Base-by-base conservation (phyloP, 2,888 invertebrate species). In the Rhagophthalmus giganteus region DNA sequence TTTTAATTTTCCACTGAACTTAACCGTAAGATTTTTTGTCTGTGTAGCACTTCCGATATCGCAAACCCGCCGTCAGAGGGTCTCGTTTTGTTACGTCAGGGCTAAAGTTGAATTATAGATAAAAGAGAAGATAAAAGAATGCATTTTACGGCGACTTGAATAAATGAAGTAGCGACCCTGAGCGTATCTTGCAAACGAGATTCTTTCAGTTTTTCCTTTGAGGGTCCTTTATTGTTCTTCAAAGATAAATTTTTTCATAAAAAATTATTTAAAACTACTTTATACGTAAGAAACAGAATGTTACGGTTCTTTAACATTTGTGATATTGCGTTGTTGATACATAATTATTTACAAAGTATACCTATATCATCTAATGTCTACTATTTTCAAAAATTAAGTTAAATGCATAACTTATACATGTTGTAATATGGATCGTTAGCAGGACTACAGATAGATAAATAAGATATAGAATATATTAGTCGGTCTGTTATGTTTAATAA, bases 1-100 rank as follows among this genome's bases (percentile, higher is more conserved):
- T 47, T 47, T 47, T 47, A 47, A 47, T 47, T 47, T 46, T 39
- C 47, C 12, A 33, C 33, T 9, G 26, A 37, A n/a, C n/a, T n/a
- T n/a, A n/a, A n/a, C n/a, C n/a, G n/a, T n/a, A n/a, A 26, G 14
- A 31, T 30, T 31, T 20, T 20, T 20, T 24, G 24, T 24, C 37
- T 30, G 35, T 45, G 26, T 28, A 45, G 27, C 30, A 30, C 35
- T 46, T 38, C 46, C 46, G 46, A 46, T 38, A 46, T 37, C 46
- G 38, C 14, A 35, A 38, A 12, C 31, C 32, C 25, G 26, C 26
- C 28, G 34, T 16, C 26, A 34, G n/a, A 44, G 10, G 15, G 12
- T 26, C 20, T 31, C n/a, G n/a, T 31, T 37, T 31, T 30, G 30
- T 28, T 38, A 32, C 32, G 46, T 38, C 46, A 30, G 24, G 25